Evolutionary conservation across 1,140 invertebrate species (phyloP).

Genomic region (Phymorhynchus buccinoides): DNA sequence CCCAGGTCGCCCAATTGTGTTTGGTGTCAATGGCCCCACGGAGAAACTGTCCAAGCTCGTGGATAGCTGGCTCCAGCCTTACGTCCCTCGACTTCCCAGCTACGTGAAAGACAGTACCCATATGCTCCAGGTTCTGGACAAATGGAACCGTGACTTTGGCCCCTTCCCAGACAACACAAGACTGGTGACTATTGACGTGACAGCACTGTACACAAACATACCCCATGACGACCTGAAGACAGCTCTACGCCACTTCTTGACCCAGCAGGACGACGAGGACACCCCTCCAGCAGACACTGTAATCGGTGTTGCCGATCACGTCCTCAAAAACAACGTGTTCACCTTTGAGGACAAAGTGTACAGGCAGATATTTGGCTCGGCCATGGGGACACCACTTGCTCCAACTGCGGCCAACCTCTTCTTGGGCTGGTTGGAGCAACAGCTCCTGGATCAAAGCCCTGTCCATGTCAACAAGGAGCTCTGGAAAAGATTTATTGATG

Average conservation of each 20-base stretch:
- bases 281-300: background rate
- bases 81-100: background rate
- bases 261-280: background rate
- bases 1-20: background rate
- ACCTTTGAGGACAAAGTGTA: background rate
- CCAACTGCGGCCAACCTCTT: background rate
- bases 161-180: background rate
- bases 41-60: background rate
- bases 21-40: background rate
- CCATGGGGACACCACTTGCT: slow-evolving; percentile 8
- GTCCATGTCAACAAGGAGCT: background rate
- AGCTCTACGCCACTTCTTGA: background rate
- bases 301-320: background rate
- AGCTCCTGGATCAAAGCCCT: background rate
- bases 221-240: background rate
- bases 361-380: background rate
- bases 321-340: background rate
- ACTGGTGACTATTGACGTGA: background rate
- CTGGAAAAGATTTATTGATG: background rate
- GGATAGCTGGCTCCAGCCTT: background rate
- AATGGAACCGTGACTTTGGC: background rate
- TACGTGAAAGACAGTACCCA: background rate
- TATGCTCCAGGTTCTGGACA: background rate
- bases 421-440: background rate
- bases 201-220: background rate